Evolutionary conservation across 2,888 invertebrate species (phyloP).

Genomic region (Sphaeridia pumilis): DNA sequence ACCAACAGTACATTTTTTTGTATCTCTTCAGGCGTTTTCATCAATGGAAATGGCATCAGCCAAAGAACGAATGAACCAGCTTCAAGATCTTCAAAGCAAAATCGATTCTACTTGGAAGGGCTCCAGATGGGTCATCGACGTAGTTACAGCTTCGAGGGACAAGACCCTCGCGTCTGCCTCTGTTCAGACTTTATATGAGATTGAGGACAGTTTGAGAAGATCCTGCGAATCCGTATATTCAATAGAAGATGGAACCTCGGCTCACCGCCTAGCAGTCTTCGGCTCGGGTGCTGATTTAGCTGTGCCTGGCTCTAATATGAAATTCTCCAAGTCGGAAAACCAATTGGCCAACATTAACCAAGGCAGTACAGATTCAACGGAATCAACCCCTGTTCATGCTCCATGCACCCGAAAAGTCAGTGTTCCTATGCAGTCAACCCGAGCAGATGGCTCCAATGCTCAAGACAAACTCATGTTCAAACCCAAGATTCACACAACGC

Average conservation of each 20-base stretch:
- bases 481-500: conserved; percentile 24
- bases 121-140: conserved; percentile 91
- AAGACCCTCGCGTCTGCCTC: conserved; percentile 43
- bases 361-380: conserved; percentile 18
- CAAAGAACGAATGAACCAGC: conserved; percentile 66
- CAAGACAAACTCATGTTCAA: conserved; percentile 21
- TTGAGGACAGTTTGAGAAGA: conserved; percentile 18
- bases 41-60: conserved; percentile 73
- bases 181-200: conserved; percentile 27
- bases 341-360: conserved; percentile 18
- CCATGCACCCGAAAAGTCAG: conserved; percentile 13
- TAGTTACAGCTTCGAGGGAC: conserved; percentile 86
- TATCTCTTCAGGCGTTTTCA: conserved; percentile 61
- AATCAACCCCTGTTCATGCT: background rate
- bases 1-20: background rate
- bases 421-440: conserved; percentile 7
- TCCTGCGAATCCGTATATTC: conserved; percentile 25
- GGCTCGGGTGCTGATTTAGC: conserved; percentile 40
- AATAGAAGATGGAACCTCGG: conserved; percentile 20
- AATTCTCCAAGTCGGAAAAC: conserved; percentile 32
- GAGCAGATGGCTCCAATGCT: background rate
- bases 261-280: conserved; percentile 14
- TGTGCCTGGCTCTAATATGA: conserved; percentile 41
- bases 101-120: conserved; percentile 86
- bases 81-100: conserved; percentile 73